A percentile compares a stretch with the other conserved stretches of the same genome.
These are phyloP conservation scores for Gambusia affinis DNA, from an alignment of 2,113 vertebrate species.

Conservation along the genomic window DNA sequence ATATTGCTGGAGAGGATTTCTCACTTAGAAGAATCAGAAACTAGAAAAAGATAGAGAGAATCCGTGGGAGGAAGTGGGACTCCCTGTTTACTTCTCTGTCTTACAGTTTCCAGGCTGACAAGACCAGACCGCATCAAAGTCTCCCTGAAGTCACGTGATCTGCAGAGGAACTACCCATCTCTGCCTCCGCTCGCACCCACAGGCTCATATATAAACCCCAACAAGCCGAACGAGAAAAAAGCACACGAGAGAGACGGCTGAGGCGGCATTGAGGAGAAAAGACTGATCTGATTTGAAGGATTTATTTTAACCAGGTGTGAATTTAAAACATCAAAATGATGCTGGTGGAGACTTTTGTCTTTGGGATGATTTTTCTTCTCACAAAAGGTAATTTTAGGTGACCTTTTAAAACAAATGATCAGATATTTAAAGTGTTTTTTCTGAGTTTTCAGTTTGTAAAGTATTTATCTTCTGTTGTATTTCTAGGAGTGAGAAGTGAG, in stretches of 20 bases:
- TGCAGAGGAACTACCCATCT: constrained; percentile 55
- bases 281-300: neutral
- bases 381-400: constrained; percentile 53
- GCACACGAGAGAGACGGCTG: neutral
- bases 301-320: neutral
- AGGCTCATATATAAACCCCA: constrained; percentile 52
- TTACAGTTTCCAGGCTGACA: constrained; percentile 74
- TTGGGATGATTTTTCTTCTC: constrained; percentile 25
- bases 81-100: constrained; percentile 65
- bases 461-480: neutral
- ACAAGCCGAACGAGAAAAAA: constrained; percentile 1
- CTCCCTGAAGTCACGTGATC: constrained; percentile 70
- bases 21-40: constrained; percentile 25
- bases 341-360: constrained; percentile 29
- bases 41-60: constrained; percentile 59
- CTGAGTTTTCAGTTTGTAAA: neutral
- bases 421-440: neutral
- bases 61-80: constrained; percentile 74
- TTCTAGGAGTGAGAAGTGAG: constrained; percentile 41
- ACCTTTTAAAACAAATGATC: neutral
- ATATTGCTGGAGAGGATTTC: neutral
- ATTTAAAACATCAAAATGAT: constrained; percentile 9
- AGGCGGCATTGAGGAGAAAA: neutral
- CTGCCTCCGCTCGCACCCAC: constrained; percentile 36
- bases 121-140: constrained; percentile 56